These are phyloP conservation scores for Enteromius mattozi DNA, from an alignment of 2,797 vertebrate genomes.

Conservation along the genomic window DNA sequence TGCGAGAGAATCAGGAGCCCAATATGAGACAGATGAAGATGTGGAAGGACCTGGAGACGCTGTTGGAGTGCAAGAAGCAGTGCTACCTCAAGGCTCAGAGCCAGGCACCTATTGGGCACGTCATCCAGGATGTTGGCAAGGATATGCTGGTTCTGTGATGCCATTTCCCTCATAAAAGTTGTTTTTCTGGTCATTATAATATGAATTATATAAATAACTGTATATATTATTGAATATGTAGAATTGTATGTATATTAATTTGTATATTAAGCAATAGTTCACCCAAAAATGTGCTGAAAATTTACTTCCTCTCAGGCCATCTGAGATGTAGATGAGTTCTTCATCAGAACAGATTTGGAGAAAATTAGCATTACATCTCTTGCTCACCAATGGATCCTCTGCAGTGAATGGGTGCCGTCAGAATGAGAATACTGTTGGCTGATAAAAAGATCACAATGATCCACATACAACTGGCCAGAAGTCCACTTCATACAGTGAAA, in stretches of 20 bases:
- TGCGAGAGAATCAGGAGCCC: constrained; percentile 87
- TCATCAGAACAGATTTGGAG: background rate
- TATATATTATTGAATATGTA: background rate
- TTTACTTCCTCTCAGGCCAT: background rate
- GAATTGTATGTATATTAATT: background rate
- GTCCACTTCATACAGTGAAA: background rate
- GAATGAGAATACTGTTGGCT: background rate
- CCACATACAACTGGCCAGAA: background rate
- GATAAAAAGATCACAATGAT: background rate
- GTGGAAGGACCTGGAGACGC: constrained; percentile 92
- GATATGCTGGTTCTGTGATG: constrained; percentile 90
- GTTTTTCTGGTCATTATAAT: background rate
- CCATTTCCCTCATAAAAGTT: constrained; percentile 15
- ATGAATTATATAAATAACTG: background rate
- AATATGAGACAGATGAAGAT: constrained; percentile 97
- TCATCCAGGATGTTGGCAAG: constrained; percentile 93
- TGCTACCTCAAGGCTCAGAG: constrained; percentile 90
- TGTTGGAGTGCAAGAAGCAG: constrained; percentile 92
- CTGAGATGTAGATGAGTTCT: background rate
- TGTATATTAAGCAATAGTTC: background rate
- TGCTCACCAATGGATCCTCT: background rate
- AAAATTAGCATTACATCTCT: background rate
- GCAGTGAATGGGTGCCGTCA: background rate
- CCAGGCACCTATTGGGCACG: constrained; percentile 85
- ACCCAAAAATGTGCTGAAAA: background rate